Evolutionary conservation across 2,888 invertebrate species (phyloP).

Genomic region (Trachelus iudaicus): DNA sequence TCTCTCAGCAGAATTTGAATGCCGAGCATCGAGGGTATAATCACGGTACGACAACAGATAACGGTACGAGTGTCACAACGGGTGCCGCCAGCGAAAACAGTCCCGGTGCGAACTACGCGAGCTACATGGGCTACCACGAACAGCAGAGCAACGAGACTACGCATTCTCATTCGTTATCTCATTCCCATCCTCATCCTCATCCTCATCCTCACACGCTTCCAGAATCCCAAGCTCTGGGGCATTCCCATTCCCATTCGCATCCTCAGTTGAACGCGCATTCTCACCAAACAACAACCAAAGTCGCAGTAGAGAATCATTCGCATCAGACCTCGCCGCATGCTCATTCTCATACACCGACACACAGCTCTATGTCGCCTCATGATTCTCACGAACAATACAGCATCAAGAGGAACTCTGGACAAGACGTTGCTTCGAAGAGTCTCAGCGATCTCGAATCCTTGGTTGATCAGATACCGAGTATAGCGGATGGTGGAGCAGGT

Average conservation of each 20-base stretch:
- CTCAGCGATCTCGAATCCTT: constrained; percentile 88
- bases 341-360: constrained; percentile 60
- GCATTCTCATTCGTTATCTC: constrained; percentile 42
- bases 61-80: constrained; percentile 49
- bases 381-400: constrained; percentile 59
- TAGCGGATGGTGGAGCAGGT: constrained; percentile 73
- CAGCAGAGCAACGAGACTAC: constrained; percentile 44
- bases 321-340: constrained; percentile 61
- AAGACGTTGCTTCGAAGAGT: constrained; percentile 87
- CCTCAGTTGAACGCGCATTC: background rate
- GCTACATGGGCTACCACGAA: constrained; percentile 60
- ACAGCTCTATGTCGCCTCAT: constrained; percentile 60
- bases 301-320: constrained; percentile 38
- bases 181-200: background rate
- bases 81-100: constrained; percentile 54
- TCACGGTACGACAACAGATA: constrained; percentile 29
- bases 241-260: constrained; percentile 59
- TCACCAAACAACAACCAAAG: background rate
- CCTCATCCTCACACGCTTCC: constrained; percentile 55
- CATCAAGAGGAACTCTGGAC: constrained; percentile 62
- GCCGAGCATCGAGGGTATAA: constrained; percentile 68
- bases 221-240: constrained; percentile 48
- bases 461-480: constrained; percentile 91
- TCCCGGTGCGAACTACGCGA: constrained; percentile 53
- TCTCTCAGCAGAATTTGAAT: constrained; percentile 63